A percentile compares a stretch with the other conserved stretches of the same genome.
Conservation (phyloP, 2,888 invertebrate species). For the Alloscopus bannaensis region DNA sequence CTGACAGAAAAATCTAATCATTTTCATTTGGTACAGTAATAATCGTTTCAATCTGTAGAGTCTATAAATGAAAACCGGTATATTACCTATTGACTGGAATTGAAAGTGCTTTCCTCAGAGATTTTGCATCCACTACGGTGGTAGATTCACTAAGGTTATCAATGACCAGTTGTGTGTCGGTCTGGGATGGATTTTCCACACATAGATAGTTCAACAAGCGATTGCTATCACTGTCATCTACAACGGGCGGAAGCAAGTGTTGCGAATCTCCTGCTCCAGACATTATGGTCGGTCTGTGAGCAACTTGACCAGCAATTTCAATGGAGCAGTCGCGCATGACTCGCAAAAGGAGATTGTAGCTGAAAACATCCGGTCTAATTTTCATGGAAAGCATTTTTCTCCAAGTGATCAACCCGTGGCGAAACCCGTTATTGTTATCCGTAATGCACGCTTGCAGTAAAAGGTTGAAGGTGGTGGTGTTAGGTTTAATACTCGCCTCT, state of each 20-base stretch:
- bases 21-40: slow-evolving; percentile 6
- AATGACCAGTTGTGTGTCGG: slow-evolving; percentile 14
- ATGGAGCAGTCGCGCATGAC: slow-evolving; percentile 88
- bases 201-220: slow-evolving; percentile 30
- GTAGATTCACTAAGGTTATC: slow-evolving; percentile 36
- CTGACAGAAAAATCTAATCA: slow-evolving; percentile 74
- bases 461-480: slow-evolving; percentile 84
- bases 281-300: neutral
- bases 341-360: slow-evolving; percentile 88
- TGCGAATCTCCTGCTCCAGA: neutral
- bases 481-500: slow-evolving; percentile 74
- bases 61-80: neutral
- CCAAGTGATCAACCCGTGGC: slow-evolving; percentile 89
- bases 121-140: slow-evolving; percentile 4
- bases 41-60: neutral
- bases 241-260: slow-evolving; percentile 23
- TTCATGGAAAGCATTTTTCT: slow-evolving; percentile 83
- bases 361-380: slow-evolving; percentile 83
- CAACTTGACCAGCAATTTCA: too few species aligned
- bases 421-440: slow-evolving; percentile 87
- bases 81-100: slow-evolving; percentile 45
- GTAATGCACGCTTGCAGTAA: slow-evolving; percentile 89
- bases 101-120: slow-evolving; percentile 31
- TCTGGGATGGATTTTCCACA: neutral
- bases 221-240: slow-evolving; percentile 46